phyloP scores from a whole-genome alignment of 2,888 invertebrate species.

The Leistus spinibarbis region DNA sequence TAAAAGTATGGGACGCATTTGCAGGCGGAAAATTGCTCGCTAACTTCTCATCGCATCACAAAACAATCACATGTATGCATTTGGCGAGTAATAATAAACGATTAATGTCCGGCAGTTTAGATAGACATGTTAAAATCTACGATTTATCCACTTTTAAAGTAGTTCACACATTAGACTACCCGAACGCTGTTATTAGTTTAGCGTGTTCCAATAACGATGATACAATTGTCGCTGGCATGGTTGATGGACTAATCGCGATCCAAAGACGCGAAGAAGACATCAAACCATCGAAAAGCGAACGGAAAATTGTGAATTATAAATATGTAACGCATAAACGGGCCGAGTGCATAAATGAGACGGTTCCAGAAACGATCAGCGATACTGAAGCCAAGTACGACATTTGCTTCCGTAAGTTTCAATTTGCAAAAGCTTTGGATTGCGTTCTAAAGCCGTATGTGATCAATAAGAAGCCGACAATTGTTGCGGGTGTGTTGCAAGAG shows the following conservation, averaged over 20 bases:
- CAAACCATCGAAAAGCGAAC: slow-evolving; percentile 54
- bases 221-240: slow-evolving; percentile 88
- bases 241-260: slow-evolving; percentile 89
- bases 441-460: slow-evolving; percentile 68
- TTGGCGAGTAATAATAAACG: slow-evolving; percentile 82
- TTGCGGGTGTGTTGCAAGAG: slow-evolving; percentile 84
- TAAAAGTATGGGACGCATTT: slow-evolving; percentile 92
- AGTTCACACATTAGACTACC: slow-evolving; percentile 87
- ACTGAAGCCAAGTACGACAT: slow-evolving; percentile 69
- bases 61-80: slow-evolving; percentile 87
- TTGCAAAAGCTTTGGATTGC: slow-evolving; percentile 76
- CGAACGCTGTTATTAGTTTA: slow-evolving; percentile 88
- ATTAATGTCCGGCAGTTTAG: slow-evolving; percentile 87
- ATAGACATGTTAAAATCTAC: slow-evolving; percentile 92
- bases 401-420: slow-evolving; percentile 79
- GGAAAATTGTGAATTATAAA: slow-evolving; percentile 64
- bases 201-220: slow-evolving; percentile 78
- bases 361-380: slow-evolving; percentile 56
- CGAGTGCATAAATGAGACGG: slow-evolving; percentile 60
- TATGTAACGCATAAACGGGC: slow-evolving; percentile 18
- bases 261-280: slow-evolving; percentile 72
- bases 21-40: slow-evolving; percentile 85
- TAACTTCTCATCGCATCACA: slow-evolving; percentile 90
- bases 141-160: slow-evolving; percentile 85
- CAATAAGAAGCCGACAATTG: slow-evolving; percentile 73